A percentile compares a stretch with the other conserved stretches of the same genome.
Evolutionary conservation across 2,113 vertebrate genomes (phyloP).

Genomic region (Rhynchopsitta pachyrhyncha): DNA sequence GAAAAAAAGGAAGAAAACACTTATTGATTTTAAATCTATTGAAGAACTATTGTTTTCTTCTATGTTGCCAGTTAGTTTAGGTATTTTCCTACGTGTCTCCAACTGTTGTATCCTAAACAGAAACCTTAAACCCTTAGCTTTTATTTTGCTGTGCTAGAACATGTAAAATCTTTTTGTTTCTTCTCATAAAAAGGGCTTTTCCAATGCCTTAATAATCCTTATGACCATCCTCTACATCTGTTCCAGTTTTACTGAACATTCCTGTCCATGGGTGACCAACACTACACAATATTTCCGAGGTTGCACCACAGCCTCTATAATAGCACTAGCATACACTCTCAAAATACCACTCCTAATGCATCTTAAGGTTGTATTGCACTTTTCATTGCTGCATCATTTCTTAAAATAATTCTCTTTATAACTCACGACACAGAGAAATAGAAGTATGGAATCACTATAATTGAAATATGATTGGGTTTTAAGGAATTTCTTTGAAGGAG

Average conservation of each 20-base stretch:
- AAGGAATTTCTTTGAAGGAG: slow-evolving; percentile 59
- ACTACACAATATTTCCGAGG: not conserved
- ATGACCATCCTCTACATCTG: slow-evolving; percentile 26
- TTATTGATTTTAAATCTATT: not conserved
- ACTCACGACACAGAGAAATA: not conserved
- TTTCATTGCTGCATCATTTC: not conserved
- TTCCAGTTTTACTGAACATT: slow-evolving; percentile 50
- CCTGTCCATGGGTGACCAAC: slow-evolving; percentile 28
- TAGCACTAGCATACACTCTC: not conserved
- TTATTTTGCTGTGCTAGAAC: slow-evolving; percentile 16
- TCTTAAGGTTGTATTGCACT: not conserved
- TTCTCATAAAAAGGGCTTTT: slow-evolving; percentile 1
- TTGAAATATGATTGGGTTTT: slow-evolving; percentile 44
- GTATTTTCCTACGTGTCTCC: not conserved
- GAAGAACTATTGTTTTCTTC: not conserved
- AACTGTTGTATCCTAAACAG: not conserved
- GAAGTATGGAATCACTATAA: slow-evolving; percentile 39
- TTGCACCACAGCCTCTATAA: not conserved
- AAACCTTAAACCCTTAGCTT: not conserved
- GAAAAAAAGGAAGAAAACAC: not conserved
- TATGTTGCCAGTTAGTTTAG: not conserved
- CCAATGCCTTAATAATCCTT: not conserved
- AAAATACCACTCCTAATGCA: not conserved
- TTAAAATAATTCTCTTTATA: not conserved
- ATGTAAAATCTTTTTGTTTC: slow-evolving; percentile 3